phyloP scores from a whole-genome alignment of 2,113 vertebrate species.

The Choloepus hoffmanni region DNA sequence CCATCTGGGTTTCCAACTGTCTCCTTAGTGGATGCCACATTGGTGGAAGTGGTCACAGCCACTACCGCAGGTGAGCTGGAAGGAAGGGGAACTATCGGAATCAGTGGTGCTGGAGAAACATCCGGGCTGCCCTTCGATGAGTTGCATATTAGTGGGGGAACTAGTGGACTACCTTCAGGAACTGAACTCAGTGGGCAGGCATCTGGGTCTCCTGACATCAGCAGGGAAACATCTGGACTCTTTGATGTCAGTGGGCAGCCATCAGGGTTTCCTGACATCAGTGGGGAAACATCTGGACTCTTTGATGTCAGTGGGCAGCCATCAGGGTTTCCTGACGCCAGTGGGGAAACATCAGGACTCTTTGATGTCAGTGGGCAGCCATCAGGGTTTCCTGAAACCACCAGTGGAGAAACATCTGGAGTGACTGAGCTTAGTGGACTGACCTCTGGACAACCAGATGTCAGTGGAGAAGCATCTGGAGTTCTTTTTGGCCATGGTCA shows the following conservation, averaged over 20 bases:
- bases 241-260: conserved; percentile 82
- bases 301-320: conserved; percentile 82
- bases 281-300: conserved; percentile 84
- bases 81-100: conserved; percentile 85
- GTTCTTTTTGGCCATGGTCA: conserved; percentile 80
- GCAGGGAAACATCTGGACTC: conserved; percentile 83
- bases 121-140: conserved; percentile 84
- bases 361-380: conserved; percentile 82
- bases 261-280: conserved; percentile 72
- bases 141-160: conserved; percentile 82
- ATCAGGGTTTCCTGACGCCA: conserved; percentile 71
- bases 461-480: conserved; percentile 87
- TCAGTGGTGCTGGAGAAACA: conserved; percentile 85
- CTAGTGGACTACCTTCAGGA: conserved; percentile 86
- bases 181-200: conserved; percentile 84
- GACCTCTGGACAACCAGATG: conserved; percentile 83
- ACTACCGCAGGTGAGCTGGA: conserved; percentile 84
- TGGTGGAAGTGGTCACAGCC: conserved; percentile 88
- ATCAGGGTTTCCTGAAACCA: conserved; percentile 70
- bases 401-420: conserved; percentile 85
- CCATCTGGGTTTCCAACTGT: conserved; percentile 87
- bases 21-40: conserved; percentile 88
- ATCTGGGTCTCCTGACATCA: conserved; percentile 73
- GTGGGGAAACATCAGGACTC: conserved; percentile 84
- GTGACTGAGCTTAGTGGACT: conserved; percentile 85